Evolutionary conservation across 2,888 invertebrate species (phyloP), one percentile per base, ranked within the genome.

Genomic region (Meiosimyza decipiens): DNA sequence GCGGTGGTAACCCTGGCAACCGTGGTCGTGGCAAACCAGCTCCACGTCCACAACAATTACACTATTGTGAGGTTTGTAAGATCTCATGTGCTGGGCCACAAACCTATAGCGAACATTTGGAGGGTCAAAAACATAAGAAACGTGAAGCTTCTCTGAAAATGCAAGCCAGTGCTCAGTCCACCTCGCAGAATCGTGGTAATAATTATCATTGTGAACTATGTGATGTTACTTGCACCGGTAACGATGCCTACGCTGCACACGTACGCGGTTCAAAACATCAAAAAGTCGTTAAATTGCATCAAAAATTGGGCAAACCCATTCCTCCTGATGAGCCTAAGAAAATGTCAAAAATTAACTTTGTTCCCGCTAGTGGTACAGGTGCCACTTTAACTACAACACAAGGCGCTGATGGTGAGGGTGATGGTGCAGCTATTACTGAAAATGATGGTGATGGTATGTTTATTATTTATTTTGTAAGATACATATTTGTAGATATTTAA

Each of bases 121-220:
- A 98, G 85, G 99, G 99, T 0, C 98, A 98, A 88, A 97, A 97
- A 88, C 99, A 99, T 89, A 99, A 99, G 90, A 99, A 98, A 90
- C 96, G 98, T 87, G 99, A 98, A 87, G 95, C 94, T 0, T 92
- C 94, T 13, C 89, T 92, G 40, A 95, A 95, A 85, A 91, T 92
- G 84, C 91, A 91, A 40, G 90, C 90, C 15, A 90, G 90, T 83
- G 89, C 92, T 76, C 88, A 92, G 80, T 91, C 91, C 77, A 89
- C 90, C 79, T 87, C 90, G 81, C 89, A 92, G 80, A 88, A 91
- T 65, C 89, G 91, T 40, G 90, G 92, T 67, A 91, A 90, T 81
- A 87, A 86, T 80, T 85, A 85, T 82, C 92, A 97, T 78, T 99
- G 99, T 88, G 98, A 99, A 87, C 91, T 99, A 74, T 99, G 99